Conservation (phyloP, 2,888 invertebrate species). For the Cheilosia vernalis region DNA sequence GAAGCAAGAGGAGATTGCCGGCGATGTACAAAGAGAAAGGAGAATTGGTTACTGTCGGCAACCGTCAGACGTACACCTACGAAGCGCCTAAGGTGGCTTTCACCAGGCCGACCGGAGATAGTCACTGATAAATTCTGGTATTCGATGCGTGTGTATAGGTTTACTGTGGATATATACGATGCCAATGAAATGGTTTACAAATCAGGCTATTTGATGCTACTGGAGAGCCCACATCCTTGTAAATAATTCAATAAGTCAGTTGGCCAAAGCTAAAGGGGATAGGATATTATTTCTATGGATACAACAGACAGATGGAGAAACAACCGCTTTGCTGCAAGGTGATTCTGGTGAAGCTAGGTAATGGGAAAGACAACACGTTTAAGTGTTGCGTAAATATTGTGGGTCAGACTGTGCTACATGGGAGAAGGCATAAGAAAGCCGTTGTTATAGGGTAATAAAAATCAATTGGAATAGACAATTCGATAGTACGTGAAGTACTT, state of each 20-base stretch:
- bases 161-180: not conserved
- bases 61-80: conserved; percentile 30
- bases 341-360: not conserved
- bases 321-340: no score
- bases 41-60: conserved; percentile 35
- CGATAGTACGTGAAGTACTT: no score
- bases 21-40: conserved; percentile 3
- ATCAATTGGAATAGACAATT: no score
- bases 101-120: conserved; percentile 6
- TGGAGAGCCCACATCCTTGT: conserved; percentile 38
- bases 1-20: conserved; percentile 21
- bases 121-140: no score
- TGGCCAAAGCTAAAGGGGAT: conserved; percentile 45
- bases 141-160: no score
- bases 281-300: conserved; percentile 34
- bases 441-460: no score
- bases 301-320: not conserved
- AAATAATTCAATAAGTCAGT: conserved; percentile 65
- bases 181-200: conserved; percentile 14
- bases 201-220: conserved; percentile 34
- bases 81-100: conserved; percentile 49
- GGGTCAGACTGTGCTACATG: conserved; percentile 23
- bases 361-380: conserved; percentile 8
- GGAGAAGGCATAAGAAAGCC: conserved; percentile 1
- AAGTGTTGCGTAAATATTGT: conserved; percentile 36